Conservation (phyloP, 2,888 invertebrate genomes). For the Pheosia tremula region DNA sequence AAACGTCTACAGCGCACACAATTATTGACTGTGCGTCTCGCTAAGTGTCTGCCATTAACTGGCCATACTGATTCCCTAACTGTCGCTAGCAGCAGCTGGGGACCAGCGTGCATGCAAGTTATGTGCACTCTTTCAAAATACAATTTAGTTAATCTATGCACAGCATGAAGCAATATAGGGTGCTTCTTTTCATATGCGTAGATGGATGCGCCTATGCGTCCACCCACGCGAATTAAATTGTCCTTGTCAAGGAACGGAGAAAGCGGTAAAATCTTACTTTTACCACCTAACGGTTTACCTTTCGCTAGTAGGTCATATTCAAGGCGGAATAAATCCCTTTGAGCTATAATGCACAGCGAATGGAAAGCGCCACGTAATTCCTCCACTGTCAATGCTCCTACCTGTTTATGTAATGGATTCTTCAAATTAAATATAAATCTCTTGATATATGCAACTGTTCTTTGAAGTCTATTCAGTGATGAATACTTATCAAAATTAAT, state of each 20-base stretch:
- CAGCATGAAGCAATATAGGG: conserved; percentile 18
- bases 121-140: conserved; percentile 11
- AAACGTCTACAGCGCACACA: conserved; percentile 13
- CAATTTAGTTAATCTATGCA: conserved; percentile 12
- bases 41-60: conserved; percentile 11
- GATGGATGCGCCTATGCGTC: conserved; percentile 16
- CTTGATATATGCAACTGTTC: conserved; percentile 20
- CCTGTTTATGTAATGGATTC: conserved; percentile 13
- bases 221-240: conserved; percentile 20
- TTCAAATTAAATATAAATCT: conserved; percentile 27
- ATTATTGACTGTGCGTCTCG: conserved; percentile 6
- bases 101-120: conserved; percentile 9
- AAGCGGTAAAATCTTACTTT: conserved; percentile 24
- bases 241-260: conserved; percentile 25
- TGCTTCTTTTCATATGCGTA: conserved; percentile 15
- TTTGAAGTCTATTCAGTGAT: conserved; percentile 19
- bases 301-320: conserved; percentile 22
- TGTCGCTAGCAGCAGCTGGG: conserved; percentile 11
- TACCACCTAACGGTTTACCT: conserved; percentile 17
- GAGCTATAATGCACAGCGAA: conserved; percentile 17
- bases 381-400: conserved; percentile 16
- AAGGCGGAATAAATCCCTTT: conserved; percentile 19
- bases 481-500: conserved; percentile 24
- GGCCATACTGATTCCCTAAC: conserved; percentile 14
- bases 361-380: conserved; percentile 26